A percentile compares a stretch with the other conserved stretches of the same genome.
These are phyloP conservation scores for Ladona fulva DNA, from an alignment of 1,140 invertebrate species.

Conservation along the genomic window DNA sequence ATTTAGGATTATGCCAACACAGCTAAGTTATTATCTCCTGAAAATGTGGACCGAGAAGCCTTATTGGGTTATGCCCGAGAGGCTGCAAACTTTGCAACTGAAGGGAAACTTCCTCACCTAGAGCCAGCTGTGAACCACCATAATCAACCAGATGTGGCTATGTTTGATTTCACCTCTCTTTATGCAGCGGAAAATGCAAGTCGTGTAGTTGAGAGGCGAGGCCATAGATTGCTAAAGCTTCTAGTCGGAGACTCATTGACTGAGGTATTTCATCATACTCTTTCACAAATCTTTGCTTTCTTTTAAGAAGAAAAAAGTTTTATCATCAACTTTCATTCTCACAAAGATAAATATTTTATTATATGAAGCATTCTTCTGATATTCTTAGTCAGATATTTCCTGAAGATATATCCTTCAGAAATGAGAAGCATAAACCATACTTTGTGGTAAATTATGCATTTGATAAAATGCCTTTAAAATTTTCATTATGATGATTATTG, in stretches of 20 bases:
- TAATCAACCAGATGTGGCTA: conserved; percentile 94
- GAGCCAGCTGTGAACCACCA: conserved; percentile 98
- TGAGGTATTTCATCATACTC: conserved; percentile 48
- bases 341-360: no score
- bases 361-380: no score
- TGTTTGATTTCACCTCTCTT: conserved; percentile 99
- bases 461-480: no score
- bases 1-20: conserved; percentile 82
- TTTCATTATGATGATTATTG: no score
- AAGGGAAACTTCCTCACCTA: conserved; percentile 76
- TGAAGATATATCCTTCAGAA: no score
- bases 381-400: no score
- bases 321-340: background rate
- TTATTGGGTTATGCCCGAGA: conserved; percentile 88
- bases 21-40: conserved; percentile 68
- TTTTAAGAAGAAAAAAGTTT: conserved; percentile 1
- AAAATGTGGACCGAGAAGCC: conserved; percentile 86
- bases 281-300: conserved; percentile 16
- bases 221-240: conserved; percentile 71
- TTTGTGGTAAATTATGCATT: no score
- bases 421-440: no score
- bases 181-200: conserved; percentile 94
- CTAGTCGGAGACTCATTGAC: conserved; percentile 93
- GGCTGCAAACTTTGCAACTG: conserved; percentile 92
- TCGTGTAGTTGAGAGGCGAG: conserved; percentile 65